phyloP scores from a whole-genome alignment of 2,113 vertebrate species.

The Osmerus eperlanus region DNA sequence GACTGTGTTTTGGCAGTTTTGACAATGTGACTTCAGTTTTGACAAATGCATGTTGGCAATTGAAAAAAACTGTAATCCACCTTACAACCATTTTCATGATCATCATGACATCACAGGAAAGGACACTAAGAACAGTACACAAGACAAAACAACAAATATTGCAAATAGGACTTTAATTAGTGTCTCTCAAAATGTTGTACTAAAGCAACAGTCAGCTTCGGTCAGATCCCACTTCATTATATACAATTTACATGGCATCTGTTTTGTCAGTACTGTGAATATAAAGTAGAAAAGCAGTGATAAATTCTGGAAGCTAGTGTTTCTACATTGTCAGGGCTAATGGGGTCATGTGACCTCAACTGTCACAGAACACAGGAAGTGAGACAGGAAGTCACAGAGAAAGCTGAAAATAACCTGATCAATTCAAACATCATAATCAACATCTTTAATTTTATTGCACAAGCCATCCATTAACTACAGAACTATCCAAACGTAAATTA shows the following conservation, averaged over 20 bases:
- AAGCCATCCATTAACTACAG: constrained; percentile 59
- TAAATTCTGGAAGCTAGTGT: constrained; percentile 78
- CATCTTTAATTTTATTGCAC: constrained; percentile 85
- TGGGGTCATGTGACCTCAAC: constrained; percentile 32
- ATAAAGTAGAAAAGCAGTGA: constrained; percentile 84
- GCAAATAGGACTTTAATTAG: constrained; percentile 92
- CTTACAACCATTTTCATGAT: no score
- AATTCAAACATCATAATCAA: constrained; percentile 39
- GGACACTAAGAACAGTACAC: constrained; percentile 19
- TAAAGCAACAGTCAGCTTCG: constrained; percentile 79
- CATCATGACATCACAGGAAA: neutral
- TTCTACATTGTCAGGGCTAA: constrained; percentile 64
- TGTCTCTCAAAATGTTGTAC: constrained; percentile 78
- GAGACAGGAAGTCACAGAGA: constrained; percentile 41
- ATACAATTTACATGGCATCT: constrained; percentile 88
- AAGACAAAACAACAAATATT: constrained; percentile 58
- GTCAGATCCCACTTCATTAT: constrained; percentile 78
- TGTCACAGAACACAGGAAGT: constrained; percentile 63
- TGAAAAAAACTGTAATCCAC: no score
- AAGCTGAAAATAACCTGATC: constrained; percentile 53
- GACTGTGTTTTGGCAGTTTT: no score
- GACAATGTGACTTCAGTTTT: no score
- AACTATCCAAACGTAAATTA: constrained; percentile 48
- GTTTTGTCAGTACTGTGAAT: constrained; percentile 78
- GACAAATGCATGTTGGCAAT: no score